These are phyloP conservation scores for Eulemur macaco DNA, from an alignment of 2,113 vertebrate species.

Conservation along the genomic window DNA sequence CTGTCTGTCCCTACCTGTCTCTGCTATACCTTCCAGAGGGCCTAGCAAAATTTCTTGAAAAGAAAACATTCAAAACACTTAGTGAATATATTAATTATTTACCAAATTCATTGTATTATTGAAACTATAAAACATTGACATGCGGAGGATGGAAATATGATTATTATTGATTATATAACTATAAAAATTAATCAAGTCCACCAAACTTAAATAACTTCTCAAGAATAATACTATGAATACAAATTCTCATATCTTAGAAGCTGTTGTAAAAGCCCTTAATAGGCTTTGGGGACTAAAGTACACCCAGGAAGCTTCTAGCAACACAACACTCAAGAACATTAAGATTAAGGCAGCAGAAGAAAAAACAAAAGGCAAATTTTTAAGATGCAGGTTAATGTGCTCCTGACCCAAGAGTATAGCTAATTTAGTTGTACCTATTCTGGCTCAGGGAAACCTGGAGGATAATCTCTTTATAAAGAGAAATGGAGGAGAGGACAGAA, in stretches of 20 bases:
- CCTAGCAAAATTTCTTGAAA: not conserved
- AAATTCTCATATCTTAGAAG: not conserved
- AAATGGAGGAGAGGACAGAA: not conserved
- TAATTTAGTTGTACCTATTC: not conserved
- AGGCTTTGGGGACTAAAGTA: not conserved
- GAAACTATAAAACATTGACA: not conserved
- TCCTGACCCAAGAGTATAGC: not conserved
- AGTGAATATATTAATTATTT: not conserved
- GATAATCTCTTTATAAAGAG: not conserved
- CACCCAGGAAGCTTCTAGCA: not conserved
- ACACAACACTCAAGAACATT: not conserved
- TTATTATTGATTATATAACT: not conserved
- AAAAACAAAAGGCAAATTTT: not conserved
- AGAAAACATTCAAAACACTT: not conserved
- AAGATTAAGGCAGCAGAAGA: not conserved
- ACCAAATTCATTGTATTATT: not conserved
- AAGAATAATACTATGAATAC: not conserved
- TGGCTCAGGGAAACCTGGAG: not conserved
- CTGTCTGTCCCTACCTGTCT: not conserved
- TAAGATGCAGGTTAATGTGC: not conserved
- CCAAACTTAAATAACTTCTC: not conserved
- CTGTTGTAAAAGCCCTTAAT: not conserved
- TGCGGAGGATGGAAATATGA: not conserved
- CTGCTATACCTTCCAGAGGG: not conserved
- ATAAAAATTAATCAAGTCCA: conserved; percentile 12